Evolutionary conservation across 2,797 vertebrate species (phyloP).

Genomic region (Scolopax bukidnonensis): DNA sequence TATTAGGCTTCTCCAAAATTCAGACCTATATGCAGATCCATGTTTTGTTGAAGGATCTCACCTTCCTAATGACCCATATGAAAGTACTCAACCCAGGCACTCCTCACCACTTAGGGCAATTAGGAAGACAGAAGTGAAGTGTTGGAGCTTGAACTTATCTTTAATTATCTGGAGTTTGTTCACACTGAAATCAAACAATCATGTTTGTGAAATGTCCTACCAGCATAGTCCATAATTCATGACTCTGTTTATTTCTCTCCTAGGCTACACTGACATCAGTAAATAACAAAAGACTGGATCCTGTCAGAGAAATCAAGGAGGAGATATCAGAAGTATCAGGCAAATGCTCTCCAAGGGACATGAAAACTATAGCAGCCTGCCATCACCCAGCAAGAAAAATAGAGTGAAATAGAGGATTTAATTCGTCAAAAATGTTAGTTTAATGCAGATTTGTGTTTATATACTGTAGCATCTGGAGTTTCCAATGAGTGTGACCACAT

Average conservation of each 20-base stretch:
- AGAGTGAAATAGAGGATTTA: conserved; percentile 19
- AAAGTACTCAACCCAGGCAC: background rate
- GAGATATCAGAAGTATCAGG: background rate
- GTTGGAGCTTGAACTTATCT: background rate
- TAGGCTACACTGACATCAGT: conserved; percentile 64
- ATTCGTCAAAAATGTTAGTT: conserved; percentile 26
- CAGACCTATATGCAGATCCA: background rate
- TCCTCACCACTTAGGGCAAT: background rate
- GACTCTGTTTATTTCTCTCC: conserved; percentile 59
- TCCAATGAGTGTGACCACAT: conserved; percentile 45
- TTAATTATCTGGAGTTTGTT: conserved; percentile 38
- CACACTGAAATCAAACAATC: conserved; percentile 3
- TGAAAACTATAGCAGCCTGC: background rate
- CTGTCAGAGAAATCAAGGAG: conserved; percentile 40
- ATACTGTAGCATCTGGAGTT: conserved; percentile 42
- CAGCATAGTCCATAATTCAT: conserved; percentile 40
- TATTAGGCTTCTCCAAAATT: background rate
- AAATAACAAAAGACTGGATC: conserved; percentile 51
- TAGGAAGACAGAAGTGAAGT: conserved; percentile 8
- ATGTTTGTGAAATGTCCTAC: background rate
- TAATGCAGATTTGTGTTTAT: conserved; percentile 27
- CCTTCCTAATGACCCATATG: background rate
- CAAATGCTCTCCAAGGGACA: background rate
- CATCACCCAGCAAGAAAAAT: conserved; percentile 1
- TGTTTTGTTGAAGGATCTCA: background rate